Evolutionary conservation across 1,140 invertebrate genomes (phyloP).

Genomic region (Steinernema khuongi): DNA sequence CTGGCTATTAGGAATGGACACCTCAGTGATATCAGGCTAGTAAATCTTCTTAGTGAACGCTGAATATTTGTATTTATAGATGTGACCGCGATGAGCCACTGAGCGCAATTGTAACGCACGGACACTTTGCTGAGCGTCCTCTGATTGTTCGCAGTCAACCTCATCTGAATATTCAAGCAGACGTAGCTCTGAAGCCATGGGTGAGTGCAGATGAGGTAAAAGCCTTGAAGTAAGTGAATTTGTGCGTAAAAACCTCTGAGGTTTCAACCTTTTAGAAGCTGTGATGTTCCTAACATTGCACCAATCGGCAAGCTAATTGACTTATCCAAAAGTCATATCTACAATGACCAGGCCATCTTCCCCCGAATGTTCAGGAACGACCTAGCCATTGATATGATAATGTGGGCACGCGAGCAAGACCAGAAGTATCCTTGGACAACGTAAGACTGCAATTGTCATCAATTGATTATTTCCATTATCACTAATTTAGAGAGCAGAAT

Average conservation of each 20-base stretch:
- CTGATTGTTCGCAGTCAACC: constrained; percentile 50
- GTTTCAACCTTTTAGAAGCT: constrained; percentile 21
- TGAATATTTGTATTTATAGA: constrained; percentile 33
- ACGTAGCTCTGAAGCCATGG: constrained; percentile 31
- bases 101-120: constrained; percentile 29
- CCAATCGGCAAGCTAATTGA: constrained; percentile 54
- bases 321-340: constrained; percentile 45
- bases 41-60: neutral
- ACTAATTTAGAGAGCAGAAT: constrained; percentile 46
- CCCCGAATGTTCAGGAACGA: constrained; percentile 23
- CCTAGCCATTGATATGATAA: constrained; percentile 41
- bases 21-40: neutral
- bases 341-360: constrained; percentile 45
- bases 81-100: constrained; percentile 45
- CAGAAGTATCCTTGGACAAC: constrained; percentile 58
- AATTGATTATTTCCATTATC: constrained; percentile 16
- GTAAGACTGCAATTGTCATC: constrained; percentile 36
- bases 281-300: constrained; percentile 43
- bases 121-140: constrained; percentile 27
- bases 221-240: constrained; percentile 29
- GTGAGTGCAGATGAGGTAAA: constrained; percentile 33
- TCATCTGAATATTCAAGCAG: constrained; percentile 45
- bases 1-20: neutral
- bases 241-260: constrained; percentile 7
- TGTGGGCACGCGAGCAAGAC: constrained; percentile 44